These are phyloP conservation scores for Gulo gulo DNA, from an alignment of 2,113 vertebrate genomes.

Conservation along the genomic window DNA sequence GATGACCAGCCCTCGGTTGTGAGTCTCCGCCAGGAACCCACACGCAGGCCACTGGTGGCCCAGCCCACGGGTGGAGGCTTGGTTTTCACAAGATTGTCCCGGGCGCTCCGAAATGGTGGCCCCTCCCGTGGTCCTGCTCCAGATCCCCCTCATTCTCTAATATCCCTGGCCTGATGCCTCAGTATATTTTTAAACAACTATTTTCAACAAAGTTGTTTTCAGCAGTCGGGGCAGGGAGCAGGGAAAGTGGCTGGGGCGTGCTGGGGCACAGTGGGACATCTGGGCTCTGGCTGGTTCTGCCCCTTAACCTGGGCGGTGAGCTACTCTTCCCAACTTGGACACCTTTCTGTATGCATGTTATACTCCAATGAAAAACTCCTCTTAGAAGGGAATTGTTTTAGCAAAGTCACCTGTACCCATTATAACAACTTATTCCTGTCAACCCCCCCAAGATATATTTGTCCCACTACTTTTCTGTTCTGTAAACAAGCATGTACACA, in stretches of 20 bases:
- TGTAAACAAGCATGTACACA: background rate
- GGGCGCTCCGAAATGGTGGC: background rate
- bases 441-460: background rate
- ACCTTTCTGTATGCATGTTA: background rate
- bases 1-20: accelerated
- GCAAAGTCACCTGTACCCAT: background rate
- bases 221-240: background rate
- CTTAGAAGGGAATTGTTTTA: background rate
- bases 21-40: background rate
- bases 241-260: accelerated
- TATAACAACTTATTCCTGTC: too few relatives aligned
- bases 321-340: accelerated
- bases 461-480: background rate
- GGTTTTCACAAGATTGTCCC: background rate
- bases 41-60: accelerated
- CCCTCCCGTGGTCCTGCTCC: background rate
- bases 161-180: background rate
- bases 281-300: background rate
- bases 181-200: background rate
- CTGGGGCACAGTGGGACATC: background rate
- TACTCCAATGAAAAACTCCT: background rate
- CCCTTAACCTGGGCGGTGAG: too few relatives aligned
- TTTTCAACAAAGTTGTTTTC: background rate
- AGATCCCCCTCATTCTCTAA: background rate
- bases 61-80: background rate